Conservation (phyloP, 2,888 invertebrate genomes). For the Ctena decussata region DNA sequence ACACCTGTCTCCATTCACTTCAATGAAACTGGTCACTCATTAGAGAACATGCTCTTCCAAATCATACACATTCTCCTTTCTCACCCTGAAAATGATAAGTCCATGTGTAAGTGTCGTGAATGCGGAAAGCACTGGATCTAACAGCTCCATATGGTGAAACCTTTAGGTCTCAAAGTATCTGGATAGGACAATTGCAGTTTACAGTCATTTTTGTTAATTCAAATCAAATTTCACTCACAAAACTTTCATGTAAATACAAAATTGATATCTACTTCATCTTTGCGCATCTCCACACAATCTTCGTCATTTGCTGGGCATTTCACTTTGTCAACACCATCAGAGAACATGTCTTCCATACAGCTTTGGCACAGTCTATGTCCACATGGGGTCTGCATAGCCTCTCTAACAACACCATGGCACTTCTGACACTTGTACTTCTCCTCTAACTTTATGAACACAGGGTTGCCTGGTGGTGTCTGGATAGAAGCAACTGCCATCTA, state of each 20-base stretch:
- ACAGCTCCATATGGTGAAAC: too few species aligned
- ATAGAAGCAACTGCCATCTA: constrained; percentile 24
- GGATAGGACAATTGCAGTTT: too few species aligned
- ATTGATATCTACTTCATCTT: constrained; percentile 62
- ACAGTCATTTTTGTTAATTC: too few species aligned
- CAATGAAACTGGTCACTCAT: not conserved
- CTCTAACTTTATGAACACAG: constrained; percentile 55
- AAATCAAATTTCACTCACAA: too few species aligned
- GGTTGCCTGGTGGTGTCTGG: constrained; percentile 45
- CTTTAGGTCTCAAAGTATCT: too few species aligned
- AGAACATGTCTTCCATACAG: constrained; percentile 59
- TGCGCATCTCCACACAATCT: constrained; percentile 65
- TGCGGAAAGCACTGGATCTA: too few species aligned
- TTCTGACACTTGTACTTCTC: constrained; percentile 49
- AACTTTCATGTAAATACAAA: too few species aligned
- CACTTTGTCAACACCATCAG: constrained; percentile 33
- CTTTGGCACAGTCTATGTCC: constrained; percentile 72
- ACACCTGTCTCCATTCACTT: not conserved
- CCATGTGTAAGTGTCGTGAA: too few species aligned
- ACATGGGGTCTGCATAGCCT: constrained; percentile 71
- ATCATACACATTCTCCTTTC: too few species aligned
- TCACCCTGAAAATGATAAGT: too few species aligned
- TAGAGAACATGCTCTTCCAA: not conserved
- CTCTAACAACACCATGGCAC: constrained; percentile 56
- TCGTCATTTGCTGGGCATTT: constrained; percentile 74